Evolutionary conservation across 2,797 vertebrate genomes (phyloP).

Genomic region (Smutsia temminckii): DNA sequence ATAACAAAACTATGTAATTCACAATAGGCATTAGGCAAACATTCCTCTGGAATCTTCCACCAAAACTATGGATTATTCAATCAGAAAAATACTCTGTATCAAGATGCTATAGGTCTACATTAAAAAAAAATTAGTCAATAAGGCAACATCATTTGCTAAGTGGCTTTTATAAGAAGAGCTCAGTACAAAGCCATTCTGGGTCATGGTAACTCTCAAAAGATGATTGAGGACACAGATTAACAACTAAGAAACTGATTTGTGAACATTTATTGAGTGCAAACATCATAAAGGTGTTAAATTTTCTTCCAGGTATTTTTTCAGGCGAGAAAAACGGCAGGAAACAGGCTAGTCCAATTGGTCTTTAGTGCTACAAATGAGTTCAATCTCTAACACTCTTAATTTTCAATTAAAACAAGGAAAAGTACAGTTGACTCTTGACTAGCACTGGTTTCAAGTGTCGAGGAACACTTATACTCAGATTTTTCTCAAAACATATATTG

Average conservation of each 20-base stretch:
- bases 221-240: not conserved
- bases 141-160: not conserved
- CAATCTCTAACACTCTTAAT: not conserved
- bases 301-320: not conserved
- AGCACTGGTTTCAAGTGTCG: too few species aligned
- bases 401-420: not conserved
- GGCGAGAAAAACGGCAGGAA: not conserved
- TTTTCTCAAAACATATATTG: too few species aligned
- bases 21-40: not conserved
- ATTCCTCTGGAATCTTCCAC: not conserved
- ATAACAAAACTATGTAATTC: not conserved
- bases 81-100: not conserved
- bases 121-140: not conserved
- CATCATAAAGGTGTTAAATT: not conserved
- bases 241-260: not conserved
- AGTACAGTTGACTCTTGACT: too few species aligned
- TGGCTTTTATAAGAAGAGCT: not conserved
- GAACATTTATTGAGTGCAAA: not conserved
- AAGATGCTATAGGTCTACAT: not conserved
- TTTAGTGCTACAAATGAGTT: not conserved
- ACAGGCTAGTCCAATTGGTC: too few species aligned
- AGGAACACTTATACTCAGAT: too few species aligned
- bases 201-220: not conserved
- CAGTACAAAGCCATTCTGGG: not conserved
- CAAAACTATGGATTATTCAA: not conserved